A percentile compares a stretch with the other conserved stretches of the same genome.
These are phyloP conservation scores for Lepidonotus clava DNA, from an alignment of 2,888 invertebrate genomes.

Conservation along the genomic window DNA sequence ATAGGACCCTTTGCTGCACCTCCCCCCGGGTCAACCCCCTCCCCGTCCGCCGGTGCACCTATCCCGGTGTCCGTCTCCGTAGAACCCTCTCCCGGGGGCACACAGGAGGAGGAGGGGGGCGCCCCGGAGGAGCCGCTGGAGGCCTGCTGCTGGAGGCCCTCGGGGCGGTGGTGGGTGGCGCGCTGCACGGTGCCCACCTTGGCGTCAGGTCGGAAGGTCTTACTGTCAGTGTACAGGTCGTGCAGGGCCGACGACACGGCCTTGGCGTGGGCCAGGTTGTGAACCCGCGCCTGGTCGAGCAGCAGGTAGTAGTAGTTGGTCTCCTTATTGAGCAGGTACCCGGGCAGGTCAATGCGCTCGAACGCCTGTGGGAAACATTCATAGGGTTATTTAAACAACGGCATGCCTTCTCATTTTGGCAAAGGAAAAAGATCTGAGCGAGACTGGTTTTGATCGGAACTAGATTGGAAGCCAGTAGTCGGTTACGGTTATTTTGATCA, in stretches of 20 bases:
- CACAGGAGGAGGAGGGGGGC: neutral
- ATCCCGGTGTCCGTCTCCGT: neutral
- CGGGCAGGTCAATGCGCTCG: conserved; percentile 83
- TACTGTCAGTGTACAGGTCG: conserved; percentile 39
- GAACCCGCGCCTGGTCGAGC: conserved; percentile 63
- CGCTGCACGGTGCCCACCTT: neutral
- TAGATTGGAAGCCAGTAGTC: too few species aligned
- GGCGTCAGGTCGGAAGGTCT: neutral
- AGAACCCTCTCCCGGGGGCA: neutral
- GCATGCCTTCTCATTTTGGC: too few species aligned
- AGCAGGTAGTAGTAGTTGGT: conserved; percentile 85
- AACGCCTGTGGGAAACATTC: conserved; percentile 82
- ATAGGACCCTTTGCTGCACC: too few species aligned
- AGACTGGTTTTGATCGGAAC: too few species aligned
- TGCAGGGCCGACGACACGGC: conserved; percentile 70
- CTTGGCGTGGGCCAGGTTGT: conserved; percentile 67
- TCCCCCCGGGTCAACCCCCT: too few species aligned
- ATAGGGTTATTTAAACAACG: neutral
- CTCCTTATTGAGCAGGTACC: conserved; percentile 84
- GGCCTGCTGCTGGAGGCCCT: neutral
- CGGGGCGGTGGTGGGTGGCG: neutral
- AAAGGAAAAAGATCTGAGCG: too few species aligned
- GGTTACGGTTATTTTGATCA: too few species aligned
- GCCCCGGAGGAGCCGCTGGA: too few species aligned
- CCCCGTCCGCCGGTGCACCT: neutral